These are phyloP conservation scores for Galemys pyrenaicus DNA, from an alignment of 2,113 vertebrate species.

Conservation along the genomic window DNA sequence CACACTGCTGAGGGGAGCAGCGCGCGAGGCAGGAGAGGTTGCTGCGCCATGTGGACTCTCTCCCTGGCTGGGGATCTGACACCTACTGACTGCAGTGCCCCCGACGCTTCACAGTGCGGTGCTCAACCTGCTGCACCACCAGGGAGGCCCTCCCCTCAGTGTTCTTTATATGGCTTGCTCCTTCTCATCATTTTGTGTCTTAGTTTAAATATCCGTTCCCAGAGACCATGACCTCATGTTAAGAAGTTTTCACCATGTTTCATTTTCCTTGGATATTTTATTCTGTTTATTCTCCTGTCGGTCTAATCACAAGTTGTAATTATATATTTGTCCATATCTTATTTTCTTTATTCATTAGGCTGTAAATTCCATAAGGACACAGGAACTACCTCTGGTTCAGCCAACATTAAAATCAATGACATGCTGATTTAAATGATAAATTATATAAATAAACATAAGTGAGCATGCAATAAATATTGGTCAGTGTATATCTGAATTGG, in stretches of 20 bases:
- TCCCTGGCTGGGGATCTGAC: too few relatives aligned
- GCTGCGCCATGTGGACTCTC: too few relatives aligned
- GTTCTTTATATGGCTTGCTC: background rate
- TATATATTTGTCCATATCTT: slow-evolving; percentile 2
- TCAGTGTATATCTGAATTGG: background rate
- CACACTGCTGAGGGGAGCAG: too few relatives aligned
- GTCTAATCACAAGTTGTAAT: background rate
- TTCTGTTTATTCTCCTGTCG: slow-evolving; percentile 14
- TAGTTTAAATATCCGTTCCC: background rate
- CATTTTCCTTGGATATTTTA: slow-evolving; percentile 13
- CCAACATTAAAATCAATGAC: slow-evolving; percentile 8
- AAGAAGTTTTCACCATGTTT: background rate
- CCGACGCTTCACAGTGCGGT: too few relatives aligned
- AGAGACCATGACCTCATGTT: background rate
- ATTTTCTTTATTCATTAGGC: background rate
- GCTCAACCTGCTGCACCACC: too few relatives aligned
- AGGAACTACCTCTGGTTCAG: background rate
- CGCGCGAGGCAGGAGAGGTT: too few relatives aligned
- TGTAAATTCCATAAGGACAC: slow-evolving; percentile 33
- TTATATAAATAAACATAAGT: background rate
- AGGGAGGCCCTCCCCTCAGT: too few relatives aligned
- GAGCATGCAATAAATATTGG: background rate
- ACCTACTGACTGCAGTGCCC: too few relatives aligned
- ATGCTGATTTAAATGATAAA: background rate
- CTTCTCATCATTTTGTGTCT: background rate